Conservation (phyloP, 2,113 vertebrate genomes). For the Neogobius melanostomus region DNA sequence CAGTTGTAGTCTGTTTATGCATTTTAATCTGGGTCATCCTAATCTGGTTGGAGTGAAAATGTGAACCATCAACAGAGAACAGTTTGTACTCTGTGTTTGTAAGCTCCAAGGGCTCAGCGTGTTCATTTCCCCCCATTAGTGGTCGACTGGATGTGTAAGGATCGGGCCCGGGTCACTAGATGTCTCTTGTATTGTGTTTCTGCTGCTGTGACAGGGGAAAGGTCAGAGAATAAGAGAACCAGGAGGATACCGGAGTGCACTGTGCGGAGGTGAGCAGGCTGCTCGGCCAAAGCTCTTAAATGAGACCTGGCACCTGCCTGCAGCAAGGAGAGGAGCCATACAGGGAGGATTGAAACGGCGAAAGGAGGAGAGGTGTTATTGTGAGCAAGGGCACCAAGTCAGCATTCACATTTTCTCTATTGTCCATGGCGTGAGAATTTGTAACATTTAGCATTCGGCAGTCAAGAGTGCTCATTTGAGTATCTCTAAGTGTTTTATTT, state of each 20-base stretch:
- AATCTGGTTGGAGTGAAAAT: too few relatives aligned
- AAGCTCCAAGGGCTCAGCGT: conserved; percentile 6
- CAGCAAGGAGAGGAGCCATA: neutral
- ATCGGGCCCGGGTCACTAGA: neutral
- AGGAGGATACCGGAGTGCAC: conserved; percentile 19
- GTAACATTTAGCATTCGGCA: neutral
- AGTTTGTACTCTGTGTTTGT: too few relatives aligned
- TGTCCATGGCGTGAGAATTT: neutral
- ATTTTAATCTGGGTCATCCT: too few relatives aligned
- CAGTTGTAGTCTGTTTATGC: too few relatives aligned
- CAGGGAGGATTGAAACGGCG: neutral
- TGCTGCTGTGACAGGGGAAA: conserved; percentile 40
- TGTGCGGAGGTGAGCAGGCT: conserved; percentile 1
- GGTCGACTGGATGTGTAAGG: neutral
- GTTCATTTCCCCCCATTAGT: conserved; percentile 11
- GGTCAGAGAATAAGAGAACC: conserved; percentile 37
- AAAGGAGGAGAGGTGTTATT: neutral
- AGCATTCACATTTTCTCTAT: neutral
- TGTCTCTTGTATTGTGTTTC: conserved; percentile 16
- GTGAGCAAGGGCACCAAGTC: neutral
- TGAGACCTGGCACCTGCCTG: conserved; percentile 60
- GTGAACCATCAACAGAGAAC: too few relatives aligned
- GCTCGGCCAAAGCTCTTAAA: conserved; percentile 26
- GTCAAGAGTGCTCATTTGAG: neutral
- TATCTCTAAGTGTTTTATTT: neutral